Percentiles rank a stretch among this genome's conserved stretches.
These are phyloP conservation scores for Callimorpha dominula DNA, from an alignment of 2,888 invertebrate genomes.

Conservation along the genomic window DNA sequence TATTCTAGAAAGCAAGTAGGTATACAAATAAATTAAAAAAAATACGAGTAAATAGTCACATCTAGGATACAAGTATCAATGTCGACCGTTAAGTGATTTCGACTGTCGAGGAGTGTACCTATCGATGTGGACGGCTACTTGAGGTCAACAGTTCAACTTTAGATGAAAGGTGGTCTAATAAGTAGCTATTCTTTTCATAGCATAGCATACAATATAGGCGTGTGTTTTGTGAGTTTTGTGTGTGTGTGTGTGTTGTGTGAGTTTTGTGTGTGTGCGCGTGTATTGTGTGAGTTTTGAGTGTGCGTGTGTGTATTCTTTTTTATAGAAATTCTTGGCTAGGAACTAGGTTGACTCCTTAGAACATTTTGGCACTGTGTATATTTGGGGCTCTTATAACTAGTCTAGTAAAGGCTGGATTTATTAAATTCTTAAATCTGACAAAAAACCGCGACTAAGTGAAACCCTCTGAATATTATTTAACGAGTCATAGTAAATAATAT, in stretches of 20 bases:
- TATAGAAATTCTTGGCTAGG: not conserved
- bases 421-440: no score
- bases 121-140: constrained; percentile 56
- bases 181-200: constrained; percentile 26
- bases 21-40: not conserved
- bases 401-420: no score
- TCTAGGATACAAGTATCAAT: constrained; percentile 40
- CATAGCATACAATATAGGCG: not conserved
- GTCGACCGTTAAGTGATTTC: constrained; percentile 48
- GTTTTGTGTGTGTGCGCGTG: no score
- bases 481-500: not conserved
- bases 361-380: no score
- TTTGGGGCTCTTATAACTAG: not conserved
- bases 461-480: not conserved
- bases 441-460: not conserved
- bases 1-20: not conserved
- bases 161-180: constrained; percentile 48
- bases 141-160: constrained; percentile 60
- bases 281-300: not conserved
- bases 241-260: not conserved
- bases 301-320: not conserved
- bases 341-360: no score
- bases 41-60: not conserved
- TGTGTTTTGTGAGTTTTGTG: not conserved
- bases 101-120: constrained; percentile 47